Conservation (phyloP, 1,140 invertebrate genomes). For the Heliothis virescens region DNA sequence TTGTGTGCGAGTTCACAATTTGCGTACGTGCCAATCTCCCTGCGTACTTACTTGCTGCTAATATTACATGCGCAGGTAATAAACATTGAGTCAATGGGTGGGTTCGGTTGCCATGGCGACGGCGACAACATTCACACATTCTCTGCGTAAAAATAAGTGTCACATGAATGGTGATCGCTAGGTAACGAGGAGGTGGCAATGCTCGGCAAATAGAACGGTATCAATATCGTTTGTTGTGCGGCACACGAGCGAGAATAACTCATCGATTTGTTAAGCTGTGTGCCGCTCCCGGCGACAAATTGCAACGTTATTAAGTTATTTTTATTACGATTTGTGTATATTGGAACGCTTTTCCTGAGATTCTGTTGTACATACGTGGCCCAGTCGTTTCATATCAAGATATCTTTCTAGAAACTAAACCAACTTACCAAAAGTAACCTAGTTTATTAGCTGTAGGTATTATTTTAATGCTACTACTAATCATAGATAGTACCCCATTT, state of each 20-base stretch:
- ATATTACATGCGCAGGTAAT: conserved; percentile 5
- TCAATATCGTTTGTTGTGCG: conserved; percentile 16
- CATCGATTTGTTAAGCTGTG: conserved; percentile 7
- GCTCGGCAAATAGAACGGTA: background rate
- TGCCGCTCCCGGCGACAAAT: background rate
- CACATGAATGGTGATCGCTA: conserved; percentile 29
- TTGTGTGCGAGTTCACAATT: conserved; percentile 1
- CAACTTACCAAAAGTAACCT: no score
- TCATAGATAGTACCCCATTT: no score
- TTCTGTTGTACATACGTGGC: no score
- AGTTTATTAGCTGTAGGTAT: no score
- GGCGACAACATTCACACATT: background rate
- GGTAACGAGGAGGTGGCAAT: conserved; percentile 6
- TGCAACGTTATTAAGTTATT: conserved; percentile 6
- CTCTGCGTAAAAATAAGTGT: conserved; percentile 10
- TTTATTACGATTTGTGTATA: conserved; percentile 5
- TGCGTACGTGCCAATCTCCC: background rate
- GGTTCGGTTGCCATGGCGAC: conserved; percentile 8
- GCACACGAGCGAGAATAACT: conserved; percentile 18
- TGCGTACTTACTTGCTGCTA: background rate
- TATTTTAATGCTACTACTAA: no score
- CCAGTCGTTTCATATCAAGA: no score
- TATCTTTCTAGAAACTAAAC: no score
- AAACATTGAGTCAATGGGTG: background rate
- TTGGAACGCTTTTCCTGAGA: background rate